These are phyloP conservation scores for Ectemnius cavifrons DNA, from an alignment of 2,888 invertebrate genomes.

Conservation along the genomic window DNA sequence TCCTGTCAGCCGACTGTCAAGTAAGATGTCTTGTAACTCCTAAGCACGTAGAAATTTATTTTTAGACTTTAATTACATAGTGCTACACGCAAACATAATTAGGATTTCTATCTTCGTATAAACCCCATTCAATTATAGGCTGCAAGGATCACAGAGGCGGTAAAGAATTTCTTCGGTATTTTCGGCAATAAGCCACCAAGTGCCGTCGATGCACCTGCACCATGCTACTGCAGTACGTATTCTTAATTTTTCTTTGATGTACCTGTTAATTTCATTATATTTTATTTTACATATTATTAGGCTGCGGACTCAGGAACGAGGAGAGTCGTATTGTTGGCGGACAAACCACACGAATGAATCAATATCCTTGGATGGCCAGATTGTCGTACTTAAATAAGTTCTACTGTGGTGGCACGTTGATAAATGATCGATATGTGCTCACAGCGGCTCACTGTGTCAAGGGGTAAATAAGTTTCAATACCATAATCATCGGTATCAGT, in stretches of 20 bases:
- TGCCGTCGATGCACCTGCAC: constrained; percentile 79
- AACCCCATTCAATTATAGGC: constrained; percentile 37
- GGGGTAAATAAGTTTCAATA: constrained; percentile 81
- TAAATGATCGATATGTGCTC: constrained; percentile 92
- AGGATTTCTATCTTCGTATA: too few species aligned
- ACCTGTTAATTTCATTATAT: neutral
- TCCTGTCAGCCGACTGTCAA: constrained; percentile 1
- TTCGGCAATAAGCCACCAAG: constrained; percentile 85
- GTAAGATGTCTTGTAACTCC: neutral
- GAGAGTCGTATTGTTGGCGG: constrained; percentile 91
- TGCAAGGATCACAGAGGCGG: constrained; percentile 34
- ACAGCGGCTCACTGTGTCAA: constrained; percentile 95
- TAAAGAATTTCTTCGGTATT: constrained; percentile 77
- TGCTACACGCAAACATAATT: too few species aligned
- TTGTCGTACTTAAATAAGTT: constrained; percentile 92
- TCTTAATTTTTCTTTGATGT: neutral
- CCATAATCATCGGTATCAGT: too few species aligned
- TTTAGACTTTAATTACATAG: too few species aligned
- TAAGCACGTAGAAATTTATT: too few species aligned
- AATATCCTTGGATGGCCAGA: constrained; percentile 94
- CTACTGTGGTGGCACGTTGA: constrained; percentile 93
- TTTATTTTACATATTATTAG: constrained; percentile 75
- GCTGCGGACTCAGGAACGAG: constrained; percentile 91
- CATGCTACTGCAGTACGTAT: constrained; percentile 85
- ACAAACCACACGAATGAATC: constrained; percentile 85